Evolutionary conservation across 2,113 vertebrate genomes (phyloP).

Genomic region (Calyptommatus sinebrachiatus): DNA sequence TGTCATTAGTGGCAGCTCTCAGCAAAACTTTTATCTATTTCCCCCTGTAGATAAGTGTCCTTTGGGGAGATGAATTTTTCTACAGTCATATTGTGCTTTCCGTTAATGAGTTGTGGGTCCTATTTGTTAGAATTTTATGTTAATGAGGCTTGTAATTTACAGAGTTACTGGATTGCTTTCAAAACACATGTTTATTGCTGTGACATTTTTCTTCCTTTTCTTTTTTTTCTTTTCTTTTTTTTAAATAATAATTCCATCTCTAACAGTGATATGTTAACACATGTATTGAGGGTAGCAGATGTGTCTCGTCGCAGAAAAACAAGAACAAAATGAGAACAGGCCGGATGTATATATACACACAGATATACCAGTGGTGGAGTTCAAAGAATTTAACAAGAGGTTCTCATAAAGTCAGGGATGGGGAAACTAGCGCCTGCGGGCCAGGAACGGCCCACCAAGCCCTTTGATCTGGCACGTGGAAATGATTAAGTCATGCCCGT

Average conservation of each 20-base stretch:
- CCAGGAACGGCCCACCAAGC: too few species aligned
- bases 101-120: constrained; percentile 72
- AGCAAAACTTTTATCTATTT: constrained; percentile 66
- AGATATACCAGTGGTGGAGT: not conserved
- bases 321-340: constrained; percentile 23
- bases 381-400: too few species aligned
- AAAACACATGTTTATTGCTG: constrained; percentile 65
- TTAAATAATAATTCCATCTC: constrained; percentile 23
- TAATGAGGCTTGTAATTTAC: constrained; percentile 76
- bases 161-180: constrained; percentile 71
- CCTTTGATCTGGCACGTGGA: too few species aligned
- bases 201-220: constrained; percentile 43
- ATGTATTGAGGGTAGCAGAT: constrained; percentile 67
- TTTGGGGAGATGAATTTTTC: constrained; percentile 70
- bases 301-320: constrained; percentile 48
- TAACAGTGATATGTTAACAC: constrained; percentile 66
- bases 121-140: constrained; percentile 72
- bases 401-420: too few species aligned
- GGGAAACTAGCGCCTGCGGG: too few species aligned
- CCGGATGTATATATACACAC: not conserved
- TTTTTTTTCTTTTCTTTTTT: too few species aligned
- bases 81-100: constrained; percentile 69
- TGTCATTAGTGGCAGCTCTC: constrained; percentile 66
- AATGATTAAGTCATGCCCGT: too few species aligned
- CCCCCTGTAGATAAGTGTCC: constrained; percentile 60